phyloP scores from a whole-genome alignment of 2,888 invertebrate species.

The Cephonodes hylas region DNA sequence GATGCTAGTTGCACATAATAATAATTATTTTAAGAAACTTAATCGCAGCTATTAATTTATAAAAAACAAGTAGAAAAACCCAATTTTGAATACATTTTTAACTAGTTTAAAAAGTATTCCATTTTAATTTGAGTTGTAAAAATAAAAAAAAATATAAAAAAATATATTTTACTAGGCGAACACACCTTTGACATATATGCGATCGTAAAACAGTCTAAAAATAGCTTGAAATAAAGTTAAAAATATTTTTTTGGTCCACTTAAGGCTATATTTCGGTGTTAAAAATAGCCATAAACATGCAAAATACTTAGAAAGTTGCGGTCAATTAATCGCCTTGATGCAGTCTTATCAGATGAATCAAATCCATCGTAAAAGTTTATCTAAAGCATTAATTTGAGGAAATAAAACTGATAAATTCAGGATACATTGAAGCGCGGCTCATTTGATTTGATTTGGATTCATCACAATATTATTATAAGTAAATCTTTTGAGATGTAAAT shows the following conservation, averaged over 20 bases:
- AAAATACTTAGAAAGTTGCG: conserved; percentile 8
- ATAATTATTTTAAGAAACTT: too few species aligned
- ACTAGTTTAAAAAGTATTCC: background rate
- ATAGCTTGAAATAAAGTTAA: background rate
- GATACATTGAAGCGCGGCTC: background rate
- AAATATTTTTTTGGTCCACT: conserved; percentile 5
- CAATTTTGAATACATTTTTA: too few species aligned
- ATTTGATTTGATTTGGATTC: background rate
- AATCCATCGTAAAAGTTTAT: background rate
- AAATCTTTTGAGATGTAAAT: too few species aligned
- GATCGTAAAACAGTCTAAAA: conserved; percentile 6
- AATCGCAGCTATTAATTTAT: too few species aligned
- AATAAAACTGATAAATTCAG: background rate
- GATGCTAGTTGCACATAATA: too few species aligned
- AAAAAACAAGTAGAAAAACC: too few species aligned
- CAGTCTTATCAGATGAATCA: background rate
- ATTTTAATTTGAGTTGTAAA: background rate
- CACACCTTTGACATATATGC: background rate
- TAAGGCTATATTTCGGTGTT: background rate
- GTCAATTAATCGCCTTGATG: conserved; percentile 4
- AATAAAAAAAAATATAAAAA: background rate
- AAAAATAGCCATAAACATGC: background rate
- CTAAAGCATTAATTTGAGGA: background rate
- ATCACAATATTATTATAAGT: too few species aligned
- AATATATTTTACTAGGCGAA: background rate